Evolutionary conservation across 2,888 invertebrate genomes (phyloP).

Genomic region (Mayetiola destructor): DNA sequence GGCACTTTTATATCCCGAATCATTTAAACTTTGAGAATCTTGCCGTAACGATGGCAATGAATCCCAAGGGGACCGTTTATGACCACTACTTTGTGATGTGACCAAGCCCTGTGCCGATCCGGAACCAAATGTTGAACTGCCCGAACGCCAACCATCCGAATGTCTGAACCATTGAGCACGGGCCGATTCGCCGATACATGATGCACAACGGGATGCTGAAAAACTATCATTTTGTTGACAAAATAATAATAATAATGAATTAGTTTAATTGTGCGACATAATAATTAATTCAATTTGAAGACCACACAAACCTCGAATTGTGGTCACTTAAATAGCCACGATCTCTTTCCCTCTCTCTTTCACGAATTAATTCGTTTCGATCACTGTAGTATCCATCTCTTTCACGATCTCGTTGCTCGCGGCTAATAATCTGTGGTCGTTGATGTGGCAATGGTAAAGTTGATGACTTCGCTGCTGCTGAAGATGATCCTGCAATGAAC

Average conservation of each 20-base stretch:
- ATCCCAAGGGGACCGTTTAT: conserved; percentile 76
- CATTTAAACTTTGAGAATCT: conserved; percentile 72
- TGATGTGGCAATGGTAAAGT: conserved; percentile 68
- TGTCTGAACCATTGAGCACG: conserved; percentile 82
- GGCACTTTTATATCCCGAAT: conserved; percentile 75
- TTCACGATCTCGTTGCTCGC: conserved; percentile 45
- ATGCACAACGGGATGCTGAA: conserved; percentile 59
- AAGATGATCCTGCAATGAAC: conserved; percentile 41
- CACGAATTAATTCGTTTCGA: conserved; percentile 67
- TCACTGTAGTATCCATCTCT: conserved; percentile 81
- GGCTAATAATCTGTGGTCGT: conserved; percentile 42
- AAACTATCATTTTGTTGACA: conserved; percentile 29
- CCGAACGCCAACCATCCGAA: conserved; percentile 75
- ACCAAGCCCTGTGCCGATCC: conserved; percentile 40
- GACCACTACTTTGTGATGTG: conserved; percentile 36
- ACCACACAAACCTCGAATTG: conserved; percentile 46
- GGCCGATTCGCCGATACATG: conserved; percentile 79
- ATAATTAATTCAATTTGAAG: conserved; percentile 14
- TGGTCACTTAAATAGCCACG: conserved; percentile 66
- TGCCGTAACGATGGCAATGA: conserved; percentile 71
- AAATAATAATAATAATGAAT: conserved; percentile 14
- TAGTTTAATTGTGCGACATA: no score
- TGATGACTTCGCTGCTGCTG: conserved; percentile 66
- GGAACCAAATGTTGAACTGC: conserved; percentile 53
- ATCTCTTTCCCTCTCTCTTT: conserved; percentile 52